phyloP scores from a whole-genome alignment of 1,140 invertebrate species.

The Drosophila navojoa region DNA sequence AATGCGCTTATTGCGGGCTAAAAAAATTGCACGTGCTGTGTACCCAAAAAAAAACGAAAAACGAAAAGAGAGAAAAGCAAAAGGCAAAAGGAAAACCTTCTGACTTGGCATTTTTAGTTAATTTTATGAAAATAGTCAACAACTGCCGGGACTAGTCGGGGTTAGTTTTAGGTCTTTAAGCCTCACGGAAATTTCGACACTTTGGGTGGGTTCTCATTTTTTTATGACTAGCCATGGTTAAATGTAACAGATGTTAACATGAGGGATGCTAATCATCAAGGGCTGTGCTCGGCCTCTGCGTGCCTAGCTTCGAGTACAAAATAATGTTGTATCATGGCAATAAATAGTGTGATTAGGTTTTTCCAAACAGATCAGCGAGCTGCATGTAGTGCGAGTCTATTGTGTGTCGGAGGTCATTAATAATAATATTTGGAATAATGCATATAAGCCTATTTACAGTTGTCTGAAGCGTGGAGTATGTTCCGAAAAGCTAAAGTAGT shows the following conservation, averaged over 20 bases:
- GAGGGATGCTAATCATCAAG: constrained; percentile 78
- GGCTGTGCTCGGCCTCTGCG: constrained; percentile 33
- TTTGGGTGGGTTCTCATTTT: constrained; percentile 42
- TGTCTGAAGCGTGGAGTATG: background rate
- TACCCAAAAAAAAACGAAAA: background rate
- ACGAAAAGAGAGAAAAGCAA: no score
- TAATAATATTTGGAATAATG: constrained; percentile 9
- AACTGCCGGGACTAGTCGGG: constrained; percentile 10
- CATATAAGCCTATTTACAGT: background rate
- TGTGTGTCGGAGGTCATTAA: constrained; percentile 17
- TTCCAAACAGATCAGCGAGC: constrained; percentile 15
- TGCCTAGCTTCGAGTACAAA: constrained; percentile 55
- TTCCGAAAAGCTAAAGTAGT: no score
- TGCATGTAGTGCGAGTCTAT: constrained; percentile 9
- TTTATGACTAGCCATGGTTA: constrained; percentile 59
- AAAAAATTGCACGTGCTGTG: constrained; percentile 77
- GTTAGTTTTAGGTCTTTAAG: constrained; percentile 57
- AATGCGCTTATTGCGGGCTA: constrained; percentile 75
- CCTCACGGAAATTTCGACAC: constrained; percentile 52
- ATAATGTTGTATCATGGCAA: constrained; percentile 83
- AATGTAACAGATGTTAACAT: constrained; percentile 82
- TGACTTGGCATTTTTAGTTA: no score
- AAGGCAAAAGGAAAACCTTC: no score
- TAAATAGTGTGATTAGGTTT: constrained; percentile 80
- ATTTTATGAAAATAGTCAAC: constrained; percentile 32